Evolutionary conservation across 1,140 invertebrate species (phyloP), one percentile per base, ranked within the genome.

Genomic region (Lordiphosa mommai): DNA sequence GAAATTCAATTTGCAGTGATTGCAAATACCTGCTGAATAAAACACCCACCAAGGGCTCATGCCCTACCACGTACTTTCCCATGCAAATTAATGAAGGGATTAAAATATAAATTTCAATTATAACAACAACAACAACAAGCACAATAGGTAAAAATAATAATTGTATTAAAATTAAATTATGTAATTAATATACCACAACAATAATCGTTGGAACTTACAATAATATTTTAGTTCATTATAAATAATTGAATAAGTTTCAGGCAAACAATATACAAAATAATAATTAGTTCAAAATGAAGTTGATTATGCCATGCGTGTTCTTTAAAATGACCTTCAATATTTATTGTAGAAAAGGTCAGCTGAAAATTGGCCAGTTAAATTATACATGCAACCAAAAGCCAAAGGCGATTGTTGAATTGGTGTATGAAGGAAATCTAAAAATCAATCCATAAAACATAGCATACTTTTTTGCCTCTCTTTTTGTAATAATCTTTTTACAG

Each of bases 161-260:
- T 61, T 63, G 58, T 37, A 36, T 61, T 63, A 36, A 61, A 63
- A 63, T 63, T 41, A 43, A 63, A 63, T 63, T 63, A 63, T 61
- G 37, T 41, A 61, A 63, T 63, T 63, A 61, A 52, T 51, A 51
- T 61, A 23, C 13, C 49, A 55, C 47, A 70, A 55, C 47, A 70
- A 48, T 9, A 40, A 47, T 5, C 30, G 8, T 14, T 30, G 60
- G 57, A 50, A 23, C 20, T 63, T 63, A 63, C 37, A 51, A 29
- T 63, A 63, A 63, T 61, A 63, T 63, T 63, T 63, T 37, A 63
- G 58, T 63, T 52, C 58, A 63, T 63, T 63, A 61, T 48, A 58
- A 55, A 44, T 33, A 12, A 20, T 34, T 29, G 38, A 50, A n/a
- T n/a, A 29, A 20, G 7, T n/a, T n/a, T n/a, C n/a, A n/a, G n/a